These are phyloP conservation scores for Eupleurogrammus muticus DNA, from an alignment of 2,797 vertebrate species.

Conservation along the genomic window DNA sequence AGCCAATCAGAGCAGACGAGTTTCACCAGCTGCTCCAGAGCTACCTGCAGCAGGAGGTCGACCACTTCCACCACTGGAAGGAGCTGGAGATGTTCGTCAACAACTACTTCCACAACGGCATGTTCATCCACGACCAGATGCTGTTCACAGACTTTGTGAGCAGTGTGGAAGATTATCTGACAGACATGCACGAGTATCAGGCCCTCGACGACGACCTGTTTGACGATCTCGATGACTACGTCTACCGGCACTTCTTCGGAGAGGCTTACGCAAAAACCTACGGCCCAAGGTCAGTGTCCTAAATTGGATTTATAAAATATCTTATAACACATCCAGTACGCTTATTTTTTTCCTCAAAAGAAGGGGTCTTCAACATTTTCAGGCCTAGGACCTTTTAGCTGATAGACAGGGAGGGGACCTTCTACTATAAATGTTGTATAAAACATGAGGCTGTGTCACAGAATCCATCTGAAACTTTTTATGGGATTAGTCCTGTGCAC, in stretches of 20 bases:
- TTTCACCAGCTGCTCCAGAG: slow-evolving; percentile 90
- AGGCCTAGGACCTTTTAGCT: too few species aligned
- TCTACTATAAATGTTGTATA: too few species aligned
- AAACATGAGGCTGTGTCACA: too few species aligned
- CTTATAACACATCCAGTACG: background rate
- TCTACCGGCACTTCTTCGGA: slow-evolving; percentile 94
- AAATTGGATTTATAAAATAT: background rate
- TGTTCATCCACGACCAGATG: slow-evolving; percentile 97
- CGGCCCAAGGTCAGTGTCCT: slow-evolving; percentile 88
- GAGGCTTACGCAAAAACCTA: slow-evolving; percentile 83
- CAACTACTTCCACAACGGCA: slow-evolving; percentile 91
- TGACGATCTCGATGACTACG: slow-evolving; percentile 90
- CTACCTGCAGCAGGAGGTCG: slow-evolving; percentile 91
- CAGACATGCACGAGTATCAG: slow-evolving; percentile 89
- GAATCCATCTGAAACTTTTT: too few species aligned
- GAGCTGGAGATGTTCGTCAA: slow-evolving; percentile 92
- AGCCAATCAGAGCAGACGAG: slow-evolving; percentile 91
- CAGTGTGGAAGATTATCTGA: slow-evolving; percentile 91
- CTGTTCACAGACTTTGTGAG: slow-evolving; percentile 95
- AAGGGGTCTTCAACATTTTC: too few species aligned
- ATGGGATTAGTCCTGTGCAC: too few species aligned
- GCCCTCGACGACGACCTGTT: slow-evolving; percentile 84
- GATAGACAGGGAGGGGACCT: too few species aligned
- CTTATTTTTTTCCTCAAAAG: background rate
- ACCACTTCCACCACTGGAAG: slow-evolving; percentile 93